Percentiles rank a stretch among this genome's conserved stretches.
phyloP scores from a whole-genome alignment of 35 echinoderm and acorn worm genomes.

The Ptychodera flava region DNA sequence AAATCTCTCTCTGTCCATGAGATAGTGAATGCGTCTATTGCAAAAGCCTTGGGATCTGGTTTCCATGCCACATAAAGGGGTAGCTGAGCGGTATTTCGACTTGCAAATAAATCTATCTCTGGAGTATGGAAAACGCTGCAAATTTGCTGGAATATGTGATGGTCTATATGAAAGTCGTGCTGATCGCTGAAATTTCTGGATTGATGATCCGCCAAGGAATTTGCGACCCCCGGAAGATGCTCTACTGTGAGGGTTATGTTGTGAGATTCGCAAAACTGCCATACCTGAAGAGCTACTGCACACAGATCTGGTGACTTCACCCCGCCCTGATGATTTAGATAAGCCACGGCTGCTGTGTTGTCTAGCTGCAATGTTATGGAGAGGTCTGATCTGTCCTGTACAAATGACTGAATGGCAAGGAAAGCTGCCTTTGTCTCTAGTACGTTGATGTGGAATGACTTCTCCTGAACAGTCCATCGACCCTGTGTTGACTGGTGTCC shows the following conservation, averaged over 20 bases:
- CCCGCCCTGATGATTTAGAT: conserved; percentile 29
- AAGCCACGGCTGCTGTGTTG: conserved; percentile 11
- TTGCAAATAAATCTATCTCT: conserved; percentile 31
- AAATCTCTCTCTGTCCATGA: background rate
- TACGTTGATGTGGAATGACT: conserved; percentile 18
- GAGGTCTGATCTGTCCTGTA: conserved; percentile 11
- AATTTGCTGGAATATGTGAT: background rate
- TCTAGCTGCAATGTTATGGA: conserved; percentile 18
- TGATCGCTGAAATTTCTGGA: background rate
- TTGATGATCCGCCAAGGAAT: background rate
- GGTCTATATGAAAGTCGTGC: background rate
- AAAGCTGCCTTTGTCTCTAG: conserved; percentile 17
- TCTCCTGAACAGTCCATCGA: conserved; percentile 13
- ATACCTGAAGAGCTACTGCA: conserved; percentile 10
- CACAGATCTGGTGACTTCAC: conserved; percentile 4
- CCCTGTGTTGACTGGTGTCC: conserved; percentile 8
- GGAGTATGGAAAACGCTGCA: background rate
- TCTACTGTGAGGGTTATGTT: too few relatives aligned
- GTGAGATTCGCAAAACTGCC: conserved; percentile 23
- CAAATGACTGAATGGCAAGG: conserved; percentile 8
- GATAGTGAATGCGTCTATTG: background rate
- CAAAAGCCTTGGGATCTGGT: conserved; percentile 1
- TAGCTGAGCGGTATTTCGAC: conserved; percentile 14
- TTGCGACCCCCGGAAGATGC: conserved; percentile 21
- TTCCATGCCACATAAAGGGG: conserved; percentile 10